Evolutionary conservation across 1,140 invertebrate species (phyloP).

Genomic region (Laupala kohalensis): DNA sequence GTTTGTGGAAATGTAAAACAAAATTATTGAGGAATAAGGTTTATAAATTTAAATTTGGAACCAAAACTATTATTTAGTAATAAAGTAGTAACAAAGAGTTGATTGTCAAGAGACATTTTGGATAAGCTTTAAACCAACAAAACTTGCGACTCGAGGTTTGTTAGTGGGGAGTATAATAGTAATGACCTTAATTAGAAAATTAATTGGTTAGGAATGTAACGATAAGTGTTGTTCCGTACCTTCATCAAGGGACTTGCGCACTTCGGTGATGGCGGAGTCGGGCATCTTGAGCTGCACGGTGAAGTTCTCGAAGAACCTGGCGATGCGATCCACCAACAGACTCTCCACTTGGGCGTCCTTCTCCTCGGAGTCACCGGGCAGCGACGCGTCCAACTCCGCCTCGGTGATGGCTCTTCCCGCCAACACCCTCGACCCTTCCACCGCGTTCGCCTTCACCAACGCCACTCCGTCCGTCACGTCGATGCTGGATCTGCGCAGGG

Average conservation of each 20-base stretch:
- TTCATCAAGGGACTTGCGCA: constrained; percentile 47
- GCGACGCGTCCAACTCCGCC: constrained; percentile 34
- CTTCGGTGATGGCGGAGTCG: constrained; percentile 46
- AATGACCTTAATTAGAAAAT: too few species aligned
- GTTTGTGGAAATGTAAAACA: too few species aligned
- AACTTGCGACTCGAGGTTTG: too few species aligned
- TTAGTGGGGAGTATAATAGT: too few species aligned
- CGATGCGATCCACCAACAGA: constrained; percentile 55
- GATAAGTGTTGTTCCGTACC: constrained; percentile 26
- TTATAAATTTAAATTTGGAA: too few species aligned
- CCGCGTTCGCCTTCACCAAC: constrained; percentile 40
- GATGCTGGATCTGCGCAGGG: constrained; percentile 38
- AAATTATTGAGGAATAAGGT: too few species aligned
- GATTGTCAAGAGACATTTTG: too few species aligned
- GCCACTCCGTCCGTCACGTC: constrained; percentile 50
- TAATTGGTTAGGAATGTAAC: too few species aligned
- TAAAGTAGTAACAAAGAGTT: too few species aligned
- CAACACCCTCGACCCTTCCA: constrained; percentile 16
- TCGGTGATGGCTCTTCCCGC: constrained; percentile 35
- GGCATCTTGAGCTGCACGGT: constrained; percentile 65
- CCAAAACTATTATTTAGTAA: too few species aligned
- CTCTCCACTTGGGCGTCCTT: constrained; percentile 62
- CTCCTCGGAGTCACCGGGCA: constrained; percentile 52
- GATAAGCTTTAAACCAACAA: too few species aligned
- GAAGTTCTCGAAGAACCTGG: constrained; percentile 60